phyloP scores from a whole-genome alignment of 2,113 vertebrate genomes.

The Ginglymostoma cirratum region DNA sequence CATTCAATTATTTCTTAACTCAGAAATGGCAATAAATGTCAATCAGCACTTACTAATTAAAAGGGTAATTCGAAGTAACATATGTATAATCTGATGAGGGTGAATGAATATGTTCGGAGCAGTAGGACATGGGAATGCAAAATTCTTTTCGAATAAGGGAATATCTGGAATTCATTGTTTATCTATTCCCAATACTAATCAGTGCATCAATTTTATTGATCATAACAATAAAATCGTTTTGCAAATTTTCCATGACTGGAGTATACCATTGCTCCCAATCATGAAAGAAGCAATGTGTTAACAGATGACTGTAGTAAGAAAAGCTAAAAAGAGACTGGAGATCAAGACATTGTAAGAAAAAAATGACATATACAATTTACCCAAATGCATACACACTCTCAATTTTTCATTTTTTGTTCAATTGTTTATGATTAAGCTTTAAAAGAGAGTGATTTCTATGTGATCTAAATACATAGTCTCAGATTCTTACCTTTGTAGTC shows the following conservation, averaged over 20 bases:
- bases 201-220: background rate
- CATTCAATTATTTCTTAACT: background rate
- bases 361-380: background rate
- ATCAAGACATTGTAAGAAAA: background rate
- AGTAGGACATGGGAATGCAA: background rate
- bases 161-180: background rate
- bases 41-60: background rate
- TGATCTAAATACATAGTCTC: background rate
- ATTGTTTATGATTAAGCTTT: background rate
- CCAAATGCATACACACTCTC: background rate
- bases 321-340: background rate
- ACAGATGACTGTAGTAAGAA: background rate
- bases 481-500: conserved; percentile 85
- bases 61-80: background rate
- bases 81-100: background rate
- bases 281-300: background rate
- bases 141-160: background rate
- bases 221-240: background rate
- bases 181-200: background rate
- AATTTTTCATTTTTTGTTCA: background rate
- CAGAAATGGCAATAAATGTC: background rate
- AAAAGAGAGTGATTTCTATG: background rate
- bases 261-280: background rate
- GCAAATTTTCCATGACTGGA: background rate
- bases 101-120: background rate